Evolutionary conservation across 2,797 vertebrate genomes (phyloP).

Genomic region (Eidolon dupreanum): DNA sequence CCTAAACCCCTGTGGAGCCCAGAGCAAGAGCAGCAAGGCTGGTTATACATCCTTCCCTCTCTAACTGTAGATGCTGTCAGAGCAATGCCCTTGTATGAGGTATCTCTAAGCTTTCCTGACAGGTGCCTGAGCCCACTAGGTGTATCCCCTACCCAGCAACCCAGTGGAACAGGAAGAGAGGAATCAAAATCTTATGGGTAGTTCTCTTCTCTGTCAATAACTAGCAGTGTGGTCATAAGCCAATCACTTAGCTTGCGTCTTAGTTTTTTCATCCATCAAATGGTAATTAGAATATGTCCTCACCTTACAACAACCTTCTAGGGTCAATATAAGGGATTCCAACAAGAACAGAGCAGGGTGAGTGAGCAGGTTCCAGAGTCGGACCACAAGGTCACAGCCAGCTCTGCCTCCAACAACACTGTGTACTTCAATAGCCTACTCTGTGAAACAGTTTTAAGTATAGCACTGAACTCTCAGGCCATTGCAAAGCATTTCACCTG

Average conservation of each 20-base stretch:
- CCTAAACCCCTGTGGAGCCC: neutral
- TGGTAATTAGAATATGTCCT: neutral
- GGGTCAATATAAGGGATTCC: neutral
- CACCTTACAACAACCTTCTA: neutral
- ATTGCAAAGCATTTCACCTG: fast-evolving
- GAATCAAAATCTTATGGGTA: neutral
- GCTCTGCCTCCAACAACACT: fast-evolving
- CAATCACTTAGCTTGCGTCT: neutral
- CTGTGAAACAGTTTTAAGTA: neutral
- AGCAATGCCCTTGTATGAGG: too few relatives aligned
- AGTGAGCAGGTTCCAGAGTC: neutral
- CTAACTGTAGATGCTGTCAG: fast-evolving
- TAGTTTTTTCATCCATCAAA: neutral
- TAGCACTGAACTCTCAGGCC: neutral
- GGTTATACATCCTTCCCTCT: neutral
- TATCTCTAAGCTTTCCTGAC: neutral
- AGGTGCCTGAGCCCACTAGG: neutral
- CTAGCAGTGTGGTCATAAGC: neutral
- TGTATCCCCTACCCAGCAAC: neutral
- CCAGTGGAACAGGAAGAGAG: neutral
- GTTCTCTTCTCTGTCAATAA: neutral
- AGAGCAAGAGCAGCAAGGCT: neutral
- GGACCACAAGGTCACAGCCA: neutral
- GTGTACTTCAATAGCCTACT: neutral
- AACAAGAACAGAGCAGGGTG: neutral